Conservation (phyloP, 2,888 invertebrate species). For the Drosophila kambysellisi region DNA sequence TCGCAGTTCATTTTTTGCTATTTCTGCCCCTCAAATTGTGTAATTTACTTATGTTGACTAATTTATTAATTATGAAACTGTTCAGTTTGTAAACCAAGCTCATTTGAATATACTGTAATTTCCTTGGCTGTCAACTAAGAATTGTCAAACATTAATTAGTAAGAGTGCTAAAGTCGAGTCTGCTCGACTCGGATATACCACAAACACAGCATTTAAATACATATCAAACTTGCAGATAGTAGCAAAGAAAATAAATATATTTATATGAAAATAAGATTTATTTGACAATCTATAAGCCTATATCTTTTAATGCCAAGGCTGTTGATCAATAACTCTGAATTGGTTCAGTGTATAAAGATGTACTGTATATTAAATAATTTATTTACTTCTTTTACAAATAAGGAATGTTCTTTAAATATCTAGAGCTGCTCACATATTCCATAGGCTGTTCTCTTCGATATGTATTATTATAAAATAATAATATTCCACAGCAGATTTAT, state of each 20-base stretch:
- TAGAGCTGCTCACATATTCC: too few species aligned
- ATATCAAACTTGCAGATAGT: not conserved
- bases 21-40: slow-evolving; percentile 8
- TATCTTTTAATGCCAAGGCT: not conserved
- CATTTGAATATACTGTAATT: not conserved
- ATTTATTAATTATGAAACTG: slow-evolving; percentile 4
- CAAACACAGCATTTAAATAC: not conserved
- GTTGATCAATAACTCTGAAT: not conserved
- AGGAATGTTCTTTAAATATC: not conserved
- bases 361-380: not conserved
- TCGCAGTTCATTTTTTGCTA: not conserved
- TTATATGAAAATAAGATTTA: not conserved
- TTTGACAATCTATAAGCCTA: not conserved
- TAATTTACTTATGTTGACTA: slow-evolving; percentile 2
- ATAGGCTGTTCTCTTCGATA: too few species aligned
- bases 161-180: not conserved
- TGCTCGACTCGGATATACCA: not conserved
- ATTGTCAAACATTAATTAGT: not conserved
- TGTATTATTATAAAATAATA: not conserved
- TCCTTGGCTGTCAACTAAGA: not conserved
- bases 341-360: not conserved
- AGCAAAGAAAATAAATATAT: not conserved
- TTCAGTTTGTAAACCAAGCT: not conserved
- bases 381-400: not conserved
- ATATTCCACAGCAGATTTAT: not conserved